These are phyloP conservation scores for Pogonocichla stellata DNA, from an alignment of 2,113 vertebrate species.

Conservation along the genomic window DNA sequence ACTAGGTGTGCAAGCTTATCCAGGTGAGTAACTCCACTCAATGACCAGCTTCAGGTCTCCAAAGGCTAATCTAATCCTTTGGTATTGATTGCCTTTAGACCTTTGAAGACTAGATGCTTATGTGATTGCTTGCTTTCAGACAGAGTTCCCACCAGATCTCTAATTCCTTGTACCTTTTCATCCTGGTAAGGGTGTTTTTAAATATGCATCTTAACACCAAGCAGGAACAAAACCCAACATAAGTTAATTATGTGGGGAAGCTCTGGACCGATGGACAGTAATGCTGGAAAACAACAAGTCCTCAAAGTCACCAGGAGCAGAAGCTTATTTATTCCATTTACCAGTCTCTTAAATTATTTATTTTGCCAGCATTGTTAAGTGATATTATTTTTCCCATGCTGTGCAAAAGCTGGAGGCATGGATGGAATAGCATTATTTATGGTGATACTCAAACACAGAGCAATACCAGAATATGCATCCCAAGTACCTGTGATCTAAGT, in stretches of 20 bases:
- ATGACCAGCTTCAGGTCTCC: not conserved
- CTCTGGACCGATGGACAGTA: not conserved
- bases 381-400: not conserved
- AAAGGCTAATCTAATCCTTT: not conserved
- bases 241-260: not conserved
- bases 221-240: not conserved
- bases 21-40: not conserved
- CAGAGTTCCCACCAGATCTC: not conserved
- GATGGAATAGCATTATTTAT: not conserved
- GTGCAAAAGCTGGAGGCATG: not conserved
- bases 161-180: not conserved
- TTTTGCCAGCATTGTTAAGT: not conserved
- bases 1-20: not conserved
- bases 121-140: not conserved
- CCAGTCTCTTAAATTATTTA: not conserved
- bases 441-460: not conserved
- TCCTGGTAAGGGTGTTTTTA: not conserved
- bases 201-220: not conserved
- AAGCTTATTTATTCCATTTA: not conserved
- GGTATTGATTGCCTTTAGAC: not conserved
- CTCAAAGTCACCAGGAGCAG: not conserved
- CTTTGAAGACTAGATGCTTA: not conserved
- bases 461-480: not conserved
- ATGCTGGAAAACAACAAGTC: not conserved
- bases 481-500: not conserved